A percentile compares a stretch with the other conserved stretches of the same genome.
These are phyloP conservation scores for Adelphocoris suturalis DNA, from an alignment of 2,888 invertebrate genomes.

Conservation along the genomic window DNA sequence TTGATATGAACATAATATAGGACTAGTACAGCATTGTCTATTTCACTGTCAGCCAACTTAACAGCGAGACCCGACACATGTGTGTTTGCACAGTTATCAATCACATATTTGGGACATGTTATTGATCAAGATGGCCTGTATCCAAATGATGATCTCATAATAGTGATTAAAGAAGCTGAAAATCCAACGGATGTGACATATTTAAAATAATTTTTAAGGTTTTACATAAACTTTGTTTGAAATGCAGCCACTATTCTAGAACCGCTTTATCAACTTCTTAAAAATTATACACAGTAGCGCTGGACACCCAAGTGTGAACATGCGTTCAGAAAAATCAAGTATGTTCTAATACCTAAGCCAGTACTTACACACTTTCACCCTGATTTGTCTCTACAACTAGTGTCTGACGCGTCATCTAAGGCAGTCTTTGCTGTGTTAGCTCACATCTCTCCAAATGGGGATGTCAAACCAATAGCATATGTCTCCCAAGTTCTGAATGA, in stretches of 20 bases:
- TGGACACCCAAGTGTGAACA: conserved; percentile 55
- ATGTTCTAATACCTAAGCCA: conserved; percentile 29
- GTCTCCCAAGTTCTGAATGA: neutral
- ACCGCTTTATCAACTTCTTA: conserved; percentile 62
- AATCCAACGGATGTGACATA: no score
- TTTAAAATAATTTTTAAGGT: no score
- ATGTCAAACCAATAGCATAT: neutral
- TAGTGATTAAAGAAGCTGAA: no score
- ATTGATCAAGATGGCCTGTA: no score
- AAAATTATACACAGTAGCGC: conserved; percentile 17
- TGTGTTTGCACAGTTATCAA: no score
- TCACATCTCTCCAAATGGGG: neutral
- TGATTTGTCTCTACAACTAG: conserved; percentile 24
- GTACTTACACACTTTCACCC: conserved; percentile 65
- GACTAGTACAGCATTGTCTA: no score
- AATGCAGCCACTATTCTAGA: conserved; percentile 47
- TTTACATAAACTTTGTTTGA: no score
- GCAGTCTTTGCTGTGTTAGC: neutral
- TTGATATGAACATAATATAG: no score
- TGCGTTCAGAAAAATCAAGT: conserved; percentile 66
- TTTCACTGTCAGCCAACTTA: no score
- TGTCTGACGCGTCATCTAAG: conserved; percentile 53
- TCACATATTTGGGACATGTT: no score
- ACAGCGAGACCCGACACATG: no score
- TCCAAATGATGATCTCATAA: no score